Base-by-base conservation (phyloP, 2,113 vertebrate species). In the Trogon surrucura region DNA sequence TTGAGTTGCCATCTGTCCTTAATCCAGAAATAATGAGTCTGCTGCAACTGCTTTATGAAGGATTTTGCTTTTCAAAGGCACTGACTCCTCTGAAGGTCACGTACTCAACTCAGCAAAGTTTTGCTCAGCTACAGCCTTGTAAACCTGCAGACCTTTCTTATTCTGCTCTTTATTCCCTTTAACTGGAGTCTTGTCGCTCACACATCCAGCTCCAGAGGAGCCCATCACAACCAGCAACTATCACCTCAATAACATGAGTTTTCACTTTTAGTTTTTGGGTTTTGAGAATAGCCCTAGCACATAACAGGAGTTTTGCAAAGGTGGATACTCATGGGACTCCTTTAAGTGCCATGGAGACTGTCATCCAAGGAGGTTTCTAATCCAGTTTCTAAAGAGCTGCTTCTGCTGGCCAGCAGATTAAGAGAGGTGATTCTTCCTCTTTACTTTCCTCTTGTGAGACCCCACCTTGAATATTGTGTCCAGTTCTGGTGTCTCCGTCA, bases 1-100 rank as follows among this genome's bases (percentile, higher is more conserved):
- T 67, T 67, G 75, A 85, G 72, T 48, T 90, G 82, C 88, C 94
- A 94, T 94, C 91, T 96, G 93, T 94, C 92, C 90, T 90, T 91
- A 88, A 96, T 90, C 72, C 88, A 95, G 72, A 95, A 77, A 93
- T 90, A 90, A 93, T 56, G 85, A 93, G 47, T 27, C 75, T 96
- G 85, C 72, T 91, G 83, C 67, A 56, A 93, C 26, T 74, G 64
- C 61, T 86, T 80, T 27, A 1, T 21, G 34, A 73, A 82, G 58
- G 64, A 32, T 78, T 82, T 78, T 80, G 51, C 36, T 95, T 88
- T 94, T 41, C 93, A 86, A 90, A 84, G 82, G 56, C 81, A 61
- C 60, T 27, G 70, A 50, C 32, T 85, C 41, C 32, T 57, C 13
- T 16, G 32, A 90, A 94, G 79, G 95, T 96, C 85, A 83, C 44